Conservation (phyloP, 37 sponge, comb jelly and placozoan genomes). For the Cliona cf. orientalis region DNA sequence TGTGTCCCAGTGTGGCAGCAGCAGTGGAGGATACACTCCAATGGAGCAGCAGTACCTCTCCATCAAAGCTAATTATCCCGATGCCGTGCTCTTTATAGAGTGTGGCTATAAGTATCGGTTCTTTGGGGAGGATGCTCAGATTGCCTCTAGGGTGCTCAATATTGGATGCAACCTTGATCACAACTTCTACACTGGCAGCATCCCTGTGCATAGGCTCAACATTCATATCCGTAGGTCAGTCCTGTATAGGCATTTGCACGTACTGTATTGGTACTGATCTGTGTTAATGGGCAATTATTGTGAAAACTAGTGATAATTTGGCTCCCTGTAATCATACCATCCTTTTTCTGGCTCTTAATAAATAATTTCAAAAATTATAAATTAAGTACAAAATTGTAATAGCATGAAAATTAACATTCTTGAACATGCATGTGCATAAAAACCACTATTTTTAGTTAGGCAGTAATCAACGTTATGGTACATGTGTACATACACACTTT, state of each 20-base stretch:
- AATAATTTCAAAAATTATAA: too few species aligned
- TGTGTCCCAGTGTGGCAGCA: too few species aligned
- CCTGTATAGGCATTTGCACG: background rate
- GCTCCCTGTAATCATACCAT: too few species aligned
- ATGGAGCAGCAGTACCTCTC: slow-evolving; percentile 54
- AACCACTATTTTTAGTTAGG: too few species aligned
- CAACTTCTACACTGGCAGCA: slow-evolving; percentile 49
- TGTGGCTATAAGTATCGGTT: slow-evolving; percentile 68
- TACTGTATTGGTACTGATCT: too few species aligned
- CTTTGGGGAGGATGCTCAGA: slow-evolving; percentile 60
- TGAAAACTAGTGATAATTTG: too few species aligned
- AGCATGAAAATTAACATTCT: too few species aligned
- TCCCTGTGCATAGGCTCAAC: slow-evolving; percentile 47
- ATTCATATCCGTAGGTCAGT: slow-evolving; percentile 52
- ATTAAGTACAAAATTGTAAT: too few species aligned
- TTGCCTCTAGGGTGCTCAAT: slow-evolving; percentile 52
- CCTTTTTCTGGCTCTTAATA: too few species aligned
- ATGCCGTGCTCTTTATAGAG: slow-evolving; percentile 59
- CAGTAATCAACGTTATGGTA: too few species aligned
- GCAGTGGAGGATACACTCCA: slow-evolving; percentile 56
- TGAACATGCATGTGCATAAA: too few species aligned
- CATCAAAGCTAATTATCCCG: slow-evolving; percentile 51
- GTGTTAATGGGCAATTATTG: too few species aligned
- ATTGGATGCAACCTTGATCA: slow-evolving; percentile 53
- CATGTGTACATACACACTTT: background rate